Percentiles rank a stretch among this genome's conserved stretches.
phyloP scores from a whole-genome alignment of 2,113 vertebrate species.

The Pseudopipra pipra region DNA sequence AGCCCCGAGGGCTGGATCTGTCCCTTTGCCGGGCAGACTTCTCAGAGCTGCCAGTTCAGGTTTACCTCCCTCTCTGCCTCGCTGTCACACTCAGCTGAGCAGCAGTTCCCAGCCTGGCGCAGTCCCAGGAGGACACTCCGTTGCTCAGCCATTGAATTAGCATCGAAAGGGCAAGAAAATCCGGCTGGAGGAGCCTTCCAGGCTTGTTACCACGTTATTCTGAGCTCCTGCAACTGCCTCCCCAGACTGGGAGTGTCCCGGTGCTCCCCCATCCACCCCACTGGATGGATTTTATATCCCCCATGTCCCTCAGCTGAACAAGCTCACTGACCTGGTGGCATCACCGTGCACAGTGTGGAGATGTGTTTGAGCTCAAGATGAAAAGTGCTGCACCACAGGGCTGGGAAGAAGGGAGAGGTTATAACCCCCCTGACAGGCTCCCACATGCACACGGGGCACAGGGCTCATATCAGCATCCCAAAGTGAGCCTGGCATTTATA shows the following conservation, averaged over 20 bases:
- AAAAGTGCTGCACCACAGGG: background rate
- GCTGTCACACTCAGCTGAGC: background rate
- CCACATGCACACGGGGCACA: fast-evolving
- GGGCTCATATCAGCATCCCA: background rate
- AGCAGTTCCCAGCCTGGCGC: background rate
- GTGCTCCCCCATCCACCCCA: background rate
- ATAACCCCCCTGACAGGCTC: fast-evolving
- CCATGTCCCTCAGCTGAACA: fast-evolving
- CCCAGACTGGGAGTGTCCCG: fast-evolving
- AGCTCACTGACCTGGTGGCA: fast-evolving
- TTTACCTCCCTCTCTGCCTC: background rate
- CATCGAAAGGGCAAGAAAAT: background rate
- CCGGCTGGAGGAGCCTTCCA: background rate
- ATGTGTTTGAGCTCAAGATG: background rate
- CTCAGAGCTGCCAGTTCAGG: background rate
- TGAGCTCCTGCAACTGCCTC: background rate
- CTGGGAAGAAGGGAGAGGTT: background rate
- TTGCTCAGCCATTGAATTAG: background rate
- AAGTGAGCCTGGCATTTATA: background rate
- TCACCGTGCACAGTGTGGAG: fast-evolving
- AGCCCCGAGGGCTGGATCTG: background rate
- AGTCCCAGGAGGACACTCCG: background rate
- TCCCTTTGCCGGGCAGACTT: background rate
- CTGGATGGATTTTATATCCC: background rate
- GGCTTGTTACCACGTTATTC: background rate